A percentile compares a stretch with the other conserved stretches of the same genome.
These are phyloP conservation scores for Varanus komodoensis DNA, from an alignment of 2,113 vertebrate genomes.

Conservation along the genomic window DNA sequence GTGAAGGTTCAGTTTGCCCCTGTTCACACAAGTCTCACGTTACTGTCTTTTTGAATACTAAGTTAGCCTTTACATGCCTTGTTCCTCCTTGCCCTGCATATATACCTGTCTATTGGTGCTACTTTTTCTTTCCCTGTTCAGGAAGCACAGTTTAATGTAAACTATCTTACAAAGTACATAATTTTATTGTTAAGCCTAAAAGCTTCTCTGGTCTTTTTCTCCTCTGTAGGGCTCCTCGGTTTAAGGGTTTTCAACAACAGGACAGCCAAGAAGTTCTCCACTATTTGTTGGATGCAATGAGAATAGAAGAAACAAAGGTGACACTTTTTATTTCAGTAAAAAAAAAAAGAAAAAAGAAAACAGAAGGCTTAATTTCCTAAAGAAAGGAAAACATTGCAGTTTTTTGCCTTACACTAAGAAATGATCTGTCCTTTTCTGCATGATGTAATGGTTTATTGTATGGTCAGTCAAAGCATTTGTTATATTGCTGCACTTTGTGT, in stretches of 20 bases:
- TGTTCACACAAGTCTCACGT: neutral
- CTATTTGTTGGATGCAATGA: conserved; percentile 93
- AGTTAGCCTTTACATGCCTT: neutral
- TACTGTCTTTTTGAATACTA: neutral
- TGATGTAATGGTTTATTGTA: neutral
- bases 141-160: too few relatives aligned
- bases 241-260: conserved; percentile 97
- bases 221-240: conserved; percentile 88
- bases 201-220: neutral
- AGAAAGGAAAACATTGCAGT: neutral
- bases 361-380: neutral
- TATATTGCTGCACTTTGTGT: neutral
- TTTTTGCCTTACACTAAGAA: conserved; percentile 3
- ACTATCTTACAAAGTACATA: too few relatives aligned
- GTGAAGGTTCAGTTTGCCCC: neutral
- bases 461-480: neutral
- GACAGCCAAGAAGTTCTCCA: conserved; percentile 98
- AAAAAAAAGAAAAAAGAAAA: neutral
- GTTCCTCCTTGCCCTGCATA: neutral
- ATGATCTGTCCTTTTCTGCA: neutral
- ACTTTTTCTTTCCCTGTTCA: neutral
- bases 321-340: conserved; percentile 43
- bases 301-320: conserved; percentile 97
- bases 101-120: neutral
- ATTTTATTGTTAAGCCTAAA: neutral